Conservation (phyloP, 2,888 invertebrate genomes). For the Ochropleura leucogaster region DNA sequence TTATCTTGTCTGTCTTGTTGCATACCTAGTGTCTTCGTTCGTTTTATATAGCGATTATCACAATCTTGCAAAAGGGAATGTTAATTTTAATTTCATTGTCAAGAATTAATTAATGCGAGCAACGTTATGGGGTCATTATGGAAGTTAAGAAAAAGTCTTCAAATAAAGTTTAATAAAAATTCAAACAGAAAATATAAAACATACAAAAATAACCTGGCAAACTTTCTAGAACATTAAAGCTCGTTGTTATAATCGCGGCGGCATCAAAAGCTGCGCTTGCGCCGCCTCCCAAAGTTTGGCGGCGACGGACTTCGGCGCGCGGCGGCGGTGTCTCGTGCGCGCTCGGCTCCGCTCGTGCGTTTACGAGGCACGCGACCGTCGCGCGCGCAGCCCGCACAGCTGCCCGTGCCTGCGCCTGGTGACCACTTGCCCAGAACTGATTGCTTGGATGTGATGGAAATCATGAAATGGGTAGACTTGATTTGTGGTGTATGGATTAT, state of each 20-base stretch:
- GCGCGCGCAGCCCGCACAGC: conserved; percentile 79
- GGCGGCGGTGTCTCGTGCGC: conserved; percentile 73
- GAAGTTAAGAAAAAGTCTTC: background rate
- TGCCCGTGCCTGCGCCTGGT: conserved; percentile 67
- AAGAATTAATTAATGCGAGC: conserved; percentile 29
- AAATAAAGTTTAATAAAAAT: too few relatives aligned
- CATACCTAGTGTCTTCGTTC: conserved; percentile 48
- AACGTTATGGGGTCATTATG: background rate
- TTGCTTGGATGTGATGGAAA: conserved; percentile 74
- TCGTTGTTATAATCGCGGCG: conserved; percentile 35
- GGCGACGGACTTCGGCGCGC: conserved; percentile 60
- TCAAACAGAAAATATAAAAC: background rate
- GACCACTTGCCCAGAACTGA: conserved; percentile 84
- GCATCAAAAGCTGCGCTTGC: conserved; percentile 57
- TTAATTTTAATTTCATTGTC: conserved; percentile 38
- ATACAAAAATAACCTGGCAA: background rate
- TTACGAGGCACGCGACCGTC: conserved; percentile 85
- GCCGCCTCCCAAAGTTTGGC: conserved; percentile 51
- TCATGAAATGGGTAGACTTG: conserved; percentile 39
- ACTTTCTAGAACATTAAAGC: conserved; percentile 22
- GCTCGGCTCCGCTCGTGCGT: conserved; percentile 82
- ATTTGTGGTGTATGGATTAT: conserved; percentile 21
- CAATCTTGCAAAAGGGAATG: conserved; percentile 34
- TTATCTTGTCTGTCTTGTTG: conserved; percentile 78
- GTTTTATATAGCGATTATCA: conserved; percentile 45